Conservation (phyloP, 1,140 invertebrate species). For the Diploscapter pachys region DNA sequence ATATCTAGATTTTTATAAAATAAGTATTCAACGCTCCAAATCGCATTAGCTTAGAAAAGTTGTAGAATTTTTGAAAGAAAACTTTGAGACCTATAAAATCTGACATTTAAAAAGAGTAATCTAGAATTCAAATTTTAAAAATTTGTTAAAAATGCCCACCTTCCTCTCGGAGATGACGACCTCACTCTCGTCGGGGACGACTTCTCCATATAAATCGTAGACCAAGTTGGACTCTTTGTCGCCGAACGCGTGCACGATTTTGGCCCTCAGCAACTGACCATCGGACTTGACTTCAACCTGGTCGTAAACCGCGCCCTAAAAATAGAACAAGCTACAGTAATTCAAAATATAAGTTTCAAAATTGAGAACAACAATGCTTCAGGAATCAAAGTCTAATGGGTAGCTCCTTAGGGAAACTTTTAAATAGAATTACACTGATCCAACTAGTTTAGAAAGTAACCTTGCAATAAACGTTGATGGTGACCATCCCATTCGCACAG, state of each 20-base stretch:
- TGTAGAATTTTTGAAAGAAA: not conserved
- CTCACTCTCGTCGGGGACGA: conserved; percentile 65
- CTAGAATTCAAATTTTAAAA: not conserved
- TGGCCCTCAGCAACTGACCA: conserved; percentile 74
- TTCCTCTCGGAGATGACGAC: conserved; percentile 84
- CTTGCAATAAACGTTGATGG: conserved; percentile 55
- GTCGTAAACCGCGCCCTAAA: conserved; percentile 72
- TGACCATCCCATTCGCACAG: conserved; percentile 39
- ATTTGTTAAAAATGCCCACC: conserved; percentile 52
- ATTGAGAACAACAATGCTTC: too few relatives aligned
- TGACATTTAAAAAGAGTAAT: not conserved
- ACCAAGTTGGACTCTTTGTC: conserved; percentile 75
- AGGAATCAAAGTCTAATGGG: too few relatives aligned
- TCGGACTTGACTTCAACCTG: conserved; percentile 76
- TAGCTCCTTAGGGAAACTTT: too few relatives aligned
- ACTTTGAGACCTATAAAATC: conserved; percentile 7
- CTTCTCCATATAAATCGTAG: conserved; percentile 78
- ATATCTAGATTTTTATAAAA: too few relatives aligned
- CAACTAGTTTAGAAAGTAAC: not conserved
- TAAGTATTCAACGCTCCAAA: too few relatives aligned
- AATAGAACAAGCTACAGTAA: not conserved
- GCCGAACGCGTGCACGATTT: conserved; percentile 77
- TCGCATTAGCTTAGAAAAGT: too few relatives aligned
- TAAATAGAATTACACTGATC: too few relatives aligned
- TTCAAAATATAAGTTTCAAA: not conserved